phyloP scores from a whole-genome alignment of 2,113 vertebrate genomes.

The Bos javanicus region DNA sequence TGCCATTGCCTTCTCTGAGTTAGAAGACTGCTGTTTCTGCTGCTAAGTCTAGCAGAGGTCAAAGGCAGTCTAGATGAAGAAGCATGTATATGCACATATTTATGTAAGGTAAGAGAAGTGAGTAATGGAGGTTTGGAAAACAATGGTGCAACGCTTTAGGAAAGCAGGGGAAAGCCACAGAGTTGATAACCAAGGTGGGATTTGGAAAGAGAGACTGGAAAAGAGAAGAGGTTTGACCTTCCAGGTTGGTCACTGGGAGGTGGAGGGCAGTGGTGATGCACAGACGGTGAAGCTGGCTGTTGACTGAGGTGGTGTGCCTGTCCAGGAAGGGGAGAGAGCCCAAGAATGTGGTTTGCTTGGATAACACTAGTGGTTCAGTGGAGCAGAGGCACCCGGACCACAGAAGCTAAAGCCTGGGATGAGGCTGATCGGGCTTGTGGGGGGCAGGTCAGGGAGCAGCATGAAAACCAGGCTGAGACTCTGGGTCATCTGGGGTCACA shows the following conservation, averaged over 20 bases:
- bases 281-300: background rate
- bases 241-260: background rate
- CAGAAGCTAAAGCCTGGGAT: background rate
- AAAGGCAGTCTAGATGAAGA: background rate
- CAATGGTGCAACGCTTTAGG: background rate
- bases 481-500: rapidly evolving
- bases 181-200: background rate
- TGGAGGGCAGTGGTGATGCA: rapidly evolving
- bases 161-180: background rate
- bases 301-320: rapidly evolving
- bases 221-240: background rate
- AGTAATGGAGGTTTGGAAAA: rapidly evolving
- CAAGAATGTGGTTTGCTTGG: no score
- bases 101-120: background rate
- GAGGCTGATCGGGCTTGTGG: background rate
- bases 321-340: background rate
- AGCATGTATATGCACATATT: background rate
- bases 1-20: background rate
- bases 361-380: rapidly evolving
- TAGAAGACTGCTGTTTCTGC: background rate
- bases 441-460: background rate
- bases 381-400: background rate
- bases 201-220: background rate
- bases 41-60: background rate
- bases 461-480: background rate